Evolutionary conservation across 2,113 vertebrate genomes (phyloP).

Genomic region (Dascyllus trimaculatus): DNA sequence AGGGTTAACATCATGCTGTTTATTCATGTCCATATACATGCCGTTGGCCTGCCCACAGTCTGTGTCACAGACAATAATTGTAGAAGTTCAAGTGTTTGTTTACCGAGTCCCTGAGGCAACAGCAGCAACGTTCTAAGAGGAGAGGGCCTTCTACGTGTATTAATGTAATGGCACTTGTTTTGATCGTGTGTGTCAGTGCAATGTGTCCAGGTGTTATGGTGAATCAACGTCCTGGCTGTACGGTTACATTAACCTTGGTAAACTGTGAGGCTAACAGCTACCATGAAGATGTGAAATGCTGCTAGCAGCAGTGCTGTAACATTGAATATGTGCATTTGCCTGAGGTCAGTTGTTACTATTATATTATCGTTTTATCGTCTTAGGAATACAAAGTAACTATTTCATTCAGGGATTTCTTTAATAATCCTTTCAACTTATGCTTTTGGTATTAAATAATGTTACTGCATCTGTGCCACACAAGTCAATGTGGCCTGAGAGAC

Average conservation of each 20-base stretch:
- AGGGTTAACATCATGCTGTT: conserved; percentile 63
- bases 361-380: neutral
- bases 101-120: conserved; percentile 45
- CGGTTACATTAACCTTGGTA: conserved; percentile 55
- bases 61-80: conserved; percentile 71
- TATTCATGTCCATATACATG: conserved; percentile 62
- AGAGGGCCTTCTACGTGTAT: conserved; percentile 34
- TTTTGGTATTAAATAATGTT: neutral
- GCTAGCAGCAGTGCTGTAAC: neutral
- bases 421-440: neutral
- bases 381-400: neutral
- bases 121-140: conserved; percentile 22
- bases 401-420: neutral
- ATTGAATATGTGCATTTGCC: conserved; percentile 14
- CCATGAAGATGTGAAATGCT: conserved; percentile 40
- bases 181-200: conserved; percentile 50
- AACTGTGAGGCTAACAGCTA: conserved; percentile 47
- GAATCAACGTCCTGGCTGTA: conserved; percentile 63
- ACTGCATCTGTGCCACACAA: neutral
- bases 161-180: conserved; percentile 38
- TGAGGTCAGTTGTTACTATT: conserved; percentile 2
- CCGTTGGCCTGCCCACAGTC: conserved; percentile 56
- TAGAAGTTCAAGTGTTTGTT: conserved; percentile 63
- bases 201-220: conserved; percentile 58
- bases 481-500: neutral